Base-by-base conservation (phyloP, 2,797 vertebrate species). In the Spinibarbus caldwelli region DNA sequence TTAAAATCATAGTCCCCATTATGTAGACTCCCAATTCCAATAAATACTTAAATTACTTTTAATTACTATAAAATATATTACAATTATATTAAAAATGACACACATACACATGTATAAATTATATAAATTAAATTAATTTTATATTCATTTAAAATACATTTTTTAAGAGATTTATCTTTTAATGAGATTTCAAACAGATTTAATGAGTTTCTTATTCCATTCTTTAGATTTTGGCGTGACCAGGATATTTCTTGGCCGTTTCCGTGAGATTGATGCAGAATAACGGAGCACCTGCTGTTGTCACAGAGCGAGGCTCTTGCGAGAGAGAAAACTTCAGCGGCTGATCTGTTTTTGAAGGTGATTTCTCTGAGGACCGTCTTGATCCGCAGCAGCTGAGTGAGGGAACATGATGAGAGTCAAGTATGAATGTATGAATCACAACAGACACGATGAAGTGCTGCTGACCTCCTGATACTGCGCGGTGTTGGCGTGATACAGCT, bases 391-490 rank as follows among this genome's bases (percentile, higher is more conserved):
- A 82, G 80, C 80, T 82, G 67, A 29, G 66, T 5, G 43, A 80
- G 6, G 6, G 26, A 80, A 52, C 43, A 68, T 17, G 47, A 75
- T 31, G 31, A 57, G 21, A 0, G 12, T 57, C 3, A 54, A 1
- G 49, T 9, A 36, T n/a, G 73, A n/a, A 54, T 14, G 26, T 7
- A 26, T 26, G 47, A 78, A 78, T 29, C 23, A 43, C 31, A 3
- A 64, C 11, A 75, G n/a, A 57, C 17, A 11, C 1, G 6, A 26
- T 23, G 43, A 59, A 31, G 12, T n/a, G 1, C 17, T 80, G 1
- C 91, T 91, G 87, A 94, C 94, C 93, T 96, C 94, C 72, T 94
- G 93, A 81, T 90, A 90, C 90, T 94, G 94, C 67, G 93, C 83
- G 62, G 88, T 89, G 87, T 94, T 95, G 89, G 91, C 45, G 0